Evolutionary conservation across 2,797 vertebrate genomes (phyloP), one percentile per base, ranked within the genome.

Genomic region (Buceros bicornis): DNA sequence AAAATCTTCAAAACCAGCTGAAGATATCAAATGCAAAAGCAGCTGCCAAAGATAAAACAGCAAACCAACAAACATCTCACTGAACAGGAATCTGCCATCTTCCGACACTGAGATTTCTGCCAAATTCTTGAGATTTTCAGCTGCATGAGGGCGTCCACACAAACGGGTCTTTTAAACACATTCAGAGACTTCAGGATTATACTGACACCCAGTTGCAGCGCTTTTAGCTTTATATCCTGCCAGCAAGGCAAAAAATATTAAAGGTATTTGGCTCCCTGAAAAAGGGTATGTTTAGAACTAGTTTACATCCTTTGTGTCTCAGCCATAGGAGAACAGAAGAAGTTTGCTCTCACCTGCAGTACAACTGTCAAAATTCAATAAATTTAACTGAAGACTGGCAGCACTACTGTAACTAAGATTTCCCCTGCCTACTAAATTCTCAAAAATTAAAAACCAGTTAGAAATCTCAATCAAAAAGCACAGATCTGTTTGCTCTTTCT

Each of bases 51-150:
- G 96, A 98, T 95, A 97, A 97, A 98, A 97, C 94, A 95, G 92
- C 51, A 91, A 93, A 91, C 82, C 87, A 90, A 97, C 96, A 97
- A 96, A 98, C 97, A 98, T 97, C 98, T 98, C 98, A 97, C 86
- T 96, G 97, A 93, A 86, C 97, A 98, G 98, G 98, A 99, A 99
- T 98, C 98, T 98, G 97, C 97, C 97, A 97, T 98, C 98, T 98
- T 98, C 98, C 94, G 87, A 98, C 95, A 94, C 96, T 66, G 94
- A 96, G 94, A 94, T 95, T 97, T 97, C 97, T 98, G 98, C 98
- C 98, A 98, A 98, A 99, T 98, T 98, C 97, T 97, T 96, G 96
- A 95, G 95, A 82, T 96, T 96, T 97, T 97, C 91, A 96, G 92
- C 94, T 95, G 80, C 57, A 87, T 70, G 96, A 94, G 87, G 70